phyloP scores from a whole-genome alignment of 1,140 invertebrate species.

The Lepidurus packardi region DNA sequence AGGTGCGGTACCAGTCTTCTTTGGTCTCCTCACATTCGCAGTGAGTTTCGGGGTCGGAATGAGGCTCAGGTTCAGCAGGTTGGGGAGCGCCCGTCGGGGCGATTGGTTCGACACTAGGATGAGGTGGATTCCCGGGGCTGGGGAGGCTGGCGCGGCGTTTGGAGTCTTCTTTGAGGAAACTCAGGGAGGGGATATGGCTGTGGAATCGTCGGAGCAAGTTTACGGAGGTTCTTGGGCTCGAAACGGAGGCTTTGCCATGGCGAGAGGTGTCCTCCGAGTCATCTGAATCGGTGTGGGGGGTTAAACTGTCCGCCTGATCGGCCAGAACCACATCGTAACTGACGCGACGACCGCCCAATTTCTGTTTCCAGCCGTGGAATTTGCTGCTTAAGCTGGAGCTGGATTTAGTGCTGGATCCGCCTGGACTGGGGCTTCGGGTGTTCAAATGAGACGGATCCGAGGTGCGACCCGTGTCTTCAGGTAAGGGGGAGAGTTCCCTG shows the following conservation, averaged over 20 bases:
- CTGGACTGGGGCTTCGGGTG: not conserved
- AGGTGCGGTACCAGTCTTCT: slow-evolving; percentile 41
- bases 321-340: not conserved
- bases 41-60: not conserved
- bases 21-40: slow-evolving; percentile 29
- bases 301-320: not conserved
- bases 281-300: no score
- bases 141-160: not conserved
- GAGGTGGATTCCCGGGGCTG: not conserved
- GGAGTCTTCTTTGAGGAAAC: not conserved
- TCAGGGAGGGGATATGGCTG: not conserved
- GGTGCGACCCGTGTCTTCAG: not conserved
- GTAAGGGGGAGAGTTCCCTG: not conserved
- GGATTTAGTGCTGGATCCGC: not conserved
- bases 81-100: not conserved
- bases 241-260: no score
- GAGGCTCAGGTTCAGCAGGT: not conserved
- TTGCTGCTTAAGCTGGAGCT: not conserved
- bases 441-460: not conserved
- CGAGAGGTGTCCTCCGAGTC: no score
- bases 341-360: not conserved
- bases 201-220: not conserved
- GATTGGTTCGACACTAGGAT: not conserved
- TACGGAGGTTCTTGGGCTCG: not conserved
- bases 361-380: slow-evolving; percentile 6